Percentiles rank a stretch among this genome's conserved stretches.
Evolutionary conservation across 2,113 vertebrate genomes (phyloP).

Genomic region (Condylura cristata): DNA sequence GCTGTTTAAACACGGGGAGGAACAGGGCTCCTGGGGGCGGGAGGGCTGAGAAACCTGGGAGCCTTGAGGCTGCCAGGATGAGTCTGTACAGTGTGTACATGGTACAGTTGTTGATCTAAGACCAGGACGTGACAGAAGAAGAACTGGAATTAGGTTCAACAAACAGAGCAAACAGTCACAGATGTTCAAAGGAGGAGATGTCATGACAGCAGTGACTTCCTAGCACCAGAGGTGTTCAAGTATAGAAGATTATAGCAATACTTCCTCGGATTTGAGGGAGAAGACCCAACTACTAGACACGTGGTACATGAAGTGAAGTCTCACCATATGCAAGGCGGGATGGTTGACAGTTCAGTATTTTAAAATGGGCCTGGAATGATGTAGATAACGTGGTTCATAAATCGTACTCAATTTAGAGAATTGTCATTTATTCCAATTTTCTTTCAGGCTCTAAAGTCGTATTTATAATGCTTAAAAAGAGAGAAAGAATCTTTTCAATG

Average conservation of each 20-base stretch:
- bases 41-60: no score
- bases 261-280: not conserved
- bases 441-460: no score
- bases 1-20: not conserved
- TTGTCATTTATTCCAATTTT: not conserved
- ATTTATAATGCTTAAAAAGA: no score
- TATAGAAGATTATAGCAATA: no score
- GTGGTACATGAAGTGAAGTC: not conserved
- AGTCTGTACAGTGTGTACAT: not conserved
- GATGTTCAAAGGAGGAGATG: not conserved
- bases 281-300: not conserved
- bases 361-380: not conserved
- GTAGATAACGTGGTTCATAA: not conserved
- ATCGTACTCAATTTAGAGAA: not conserved
- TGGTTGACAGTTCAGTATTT: not conserved
- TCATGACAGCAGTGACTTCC: not conserved
- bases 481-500: no score
- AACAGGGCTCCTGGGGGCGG: accelerated
- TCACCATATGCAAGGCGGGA: not conserved
- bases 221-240: not conserved
- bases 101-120: accelerated
- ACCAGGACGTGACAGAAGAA: not conserved
- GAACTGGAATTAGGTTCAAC: not conserved
- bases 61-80: not conserved
- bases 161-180: not conserved